Evolutionary conservation across 2,888 invertebrate genomes (phyloP).

Genomic region (Entomobrya multifasciata): DNA sequence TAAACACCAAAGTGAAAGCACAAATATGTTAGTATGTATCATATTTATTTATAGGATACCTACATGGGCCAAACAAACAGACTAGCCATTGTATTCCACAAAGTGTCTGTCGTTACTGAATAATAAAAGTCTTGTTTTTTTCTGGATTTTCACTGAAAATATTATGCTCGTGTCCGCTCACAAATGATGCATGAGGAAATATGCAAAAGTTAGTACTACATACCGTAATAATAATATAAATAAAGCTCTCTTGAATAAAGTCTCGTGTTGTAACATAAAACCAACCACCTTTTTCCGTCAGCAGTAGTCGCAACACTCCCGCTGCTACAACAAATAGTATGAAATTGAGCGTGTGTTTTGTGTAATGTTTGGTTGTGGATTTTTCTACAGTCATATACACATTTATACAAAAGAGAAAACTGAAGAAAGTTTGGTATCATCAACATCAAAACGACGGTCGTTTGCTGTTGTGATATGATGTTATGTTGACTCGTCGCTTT

Average conservation of each 20-base stretch:
- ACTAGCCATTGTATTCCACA: not conserved
- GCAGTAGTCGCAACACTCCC: conserved; percentile 12
- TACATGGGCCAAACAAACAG: not conserved
- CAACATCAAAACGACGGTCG: conserved; percentile 30
- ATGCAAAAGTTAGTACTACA: not conserved
- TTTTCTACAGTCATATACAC: not conserved
- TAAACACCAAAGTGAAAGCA: too few species aligned
- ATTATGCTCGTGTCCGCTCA: not conserved
- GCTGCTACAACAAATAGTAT: conserved; percentile 5
- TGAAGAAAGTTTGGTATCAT: not conserved
- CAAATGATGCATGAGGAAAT: not conserved
- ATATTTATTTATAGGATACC: too few species aligned
- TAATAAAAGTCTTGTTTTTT: conserved; percentile 33
- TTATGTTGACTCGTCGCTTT: conserved; percentile 31
- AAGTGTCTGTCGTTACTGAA: not conserved
- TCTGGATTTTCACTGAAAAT: conserved; percentile 34
- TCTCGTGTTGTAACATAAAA: conserved; percentile 43
- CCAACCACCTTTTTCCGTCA: conserved; percentile 16
- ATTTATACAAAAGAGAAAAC: not conserved
- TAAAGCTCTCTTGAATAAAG: conserved; percentile 50
- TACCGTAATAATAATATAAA: conserved; percentile 18
- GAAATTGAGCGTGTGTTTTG: conserved; percentile 3
- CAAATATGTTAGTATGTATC: too few species aligned
- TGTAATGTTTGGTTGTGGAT: not conserved
- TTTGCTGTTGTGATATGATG: conserved; percentile 35